Percentiles rank a stretch among this genome's conserved stretches.
These are phyloP conservation scores for Dinomys branickii DNA, from an alignment of 2,113 vertebrate genomes.

Conservation along the genomic window DNA sequence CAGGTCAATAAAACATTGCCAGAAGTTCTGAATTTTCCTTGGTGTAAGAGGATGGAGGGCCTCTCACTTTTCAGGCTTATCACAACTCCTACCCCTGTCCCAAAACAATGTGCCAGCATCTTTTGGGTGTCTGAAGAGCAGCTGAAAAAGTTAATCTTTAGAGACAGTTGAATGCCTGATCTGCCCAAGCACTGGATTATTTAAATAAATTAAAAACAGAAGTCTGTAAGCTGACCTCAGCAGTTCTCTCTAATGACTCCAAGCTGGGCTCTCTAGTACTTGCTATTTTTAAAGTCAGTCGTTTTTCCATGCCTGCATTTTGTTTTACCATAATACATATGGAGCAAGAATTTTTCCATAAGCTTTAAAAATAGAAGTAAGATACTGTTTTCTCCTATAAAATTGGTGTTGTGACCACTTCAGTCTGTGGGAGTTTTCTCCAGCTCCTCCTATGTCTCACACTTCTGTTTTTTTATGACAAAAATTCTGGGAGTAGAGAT, in stretches of 20 bases:
- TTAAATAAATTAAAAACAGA: constrained; percentile 69
- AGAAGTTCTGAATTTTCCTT: not conserved
- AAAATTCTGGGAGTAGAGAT: not conserved
- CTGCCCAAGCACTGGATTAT: not conserved
- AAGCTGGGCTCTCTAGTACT: constrained; percentile 32
- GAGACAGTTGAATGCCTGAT: not conserved
- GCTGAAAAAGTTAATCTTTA: not conserved
- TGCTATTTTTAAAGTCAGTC: constrained; percentile 71
- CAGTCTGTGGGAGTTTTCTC: not conserved
- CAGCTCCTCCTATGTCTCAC: not conserved
- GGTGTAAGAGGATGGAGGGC: not conserved
- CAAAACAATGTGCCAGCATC: not conserved
- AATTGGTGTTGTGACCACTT: not conserved
- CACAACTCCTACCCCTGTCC: not conserved
- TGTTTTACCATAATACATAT: constrained; percentile 52
- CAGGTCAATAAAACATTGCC: not conserved
- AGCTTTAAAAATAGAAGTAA: constrained; percentile 57
- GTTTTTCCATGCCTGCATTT: constrained; percentile 71
- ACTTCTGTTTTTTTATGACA: constrained; percentile 19
- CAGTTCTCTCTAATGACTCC: constrained; percentile 38
- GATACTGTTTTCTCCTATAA: not conserved
- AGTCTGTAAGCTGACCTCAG: constrained; percentile 53
- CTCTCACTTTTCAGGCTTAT: not conserved
- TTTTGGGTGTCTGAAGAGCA: not conserved
- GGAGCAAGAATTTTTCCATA: constrained; percentile 56